These are phyloP conservation scores for Sesia bembeciformis DNA, from an alignment of 2,888 invertebrate species.

Conservation along the genomic window DNA sequence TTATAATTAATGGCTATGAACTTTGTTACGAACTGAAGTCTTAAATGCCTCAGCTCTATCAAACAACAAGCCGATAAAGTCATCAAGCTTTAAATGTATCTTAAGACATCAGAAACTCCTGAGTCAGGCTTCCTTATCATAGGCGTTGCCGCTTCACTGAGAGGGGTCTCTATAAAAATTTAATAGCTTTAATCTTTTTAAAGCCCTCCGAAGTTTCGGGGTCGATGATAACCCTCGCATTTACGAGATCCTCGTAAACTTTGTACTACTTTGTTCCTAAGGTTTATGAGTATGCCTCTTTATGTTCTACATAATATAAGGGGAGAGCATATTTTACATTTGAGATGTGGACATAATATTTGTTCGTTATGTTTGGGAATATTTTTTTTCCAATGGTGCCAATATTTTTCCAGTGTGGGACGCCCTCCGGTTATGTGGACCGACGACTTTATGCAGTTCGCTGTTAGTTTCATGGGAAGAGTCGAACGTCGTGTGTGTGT, in stretches of 20 bases:
- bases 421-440: no score
- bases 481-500: no score
- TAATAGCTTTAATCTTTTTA: constrained; percentile 60
- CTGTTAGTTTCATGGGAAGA: no score
- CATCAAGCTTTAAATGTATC: no score
- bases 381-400: no score
- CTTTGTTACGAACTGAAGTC: no score
- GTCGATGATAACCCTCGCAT: constrained; percentile 39
- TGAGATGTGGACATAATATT: background rate
- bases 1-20: no score
- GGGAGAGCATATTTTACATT: background rate
- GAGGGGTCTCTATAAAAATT: constrained; percentile 59
- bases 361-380: no score
- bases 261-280: constrained; percentile 32
- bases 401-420: no score
- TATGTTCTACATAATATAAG: background rate
- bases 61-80: no score
- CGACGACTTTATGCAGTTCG: no score
- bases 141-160: constrained; percentile 39
- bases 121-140: constrained; percentile 39
- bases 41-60: no score
- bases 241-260: constrained; percentile 51
- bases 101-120: constrained; percentile 5
- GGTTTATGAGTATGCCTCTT: constrained; percentile 13
- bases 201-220: constrained; percentile 47